These are phyloP conservation scores for Pachypsylla venusta DNA, from an alignment of 1,140 invertebrate genomes.

Conservation along the genomic window DNA sequence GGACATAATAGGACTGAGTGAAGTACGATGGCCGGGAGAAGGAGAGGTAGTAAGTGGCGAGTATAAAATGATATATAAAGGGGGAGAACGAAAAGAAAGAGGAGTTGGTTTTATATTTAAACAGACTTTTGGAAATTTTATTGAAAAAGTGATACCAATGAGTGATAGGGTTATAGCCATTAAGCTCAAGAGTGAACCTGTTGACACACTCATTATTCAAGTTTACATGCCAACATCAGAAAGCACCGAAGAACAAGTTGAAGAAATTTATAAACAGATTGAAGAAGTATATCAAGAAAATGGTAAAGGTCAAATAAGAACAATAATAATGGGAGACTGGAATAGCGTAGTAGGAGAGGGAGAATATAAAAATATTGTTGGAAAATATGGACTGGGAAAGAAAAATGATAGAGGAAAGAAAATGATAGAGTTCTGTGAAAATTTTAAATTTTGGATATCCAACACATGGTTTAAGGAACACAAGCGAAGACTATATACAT, in stretches of 20 bases:
- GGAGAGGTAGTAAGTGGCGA: not conserved
- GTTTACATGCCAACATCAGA: conserved; percentile 15
- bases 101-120: not conserved
- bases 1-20: conserved; percentile 14
- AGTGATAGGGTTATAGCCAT: conserved; percentile 11
- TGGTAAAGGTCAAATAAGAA: conserved; percentile 5
- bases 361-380: not conserved
- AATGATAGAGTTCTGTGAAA: conserved; percentile 3
- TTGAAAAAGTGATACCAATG: conserved; percentile 4
- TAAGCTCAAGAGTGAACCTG: not conserved
- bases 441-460: not conserved
- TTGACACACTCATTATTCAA: conserved; percentile 11
- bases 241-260: conserved; percentile 10
- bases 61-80: not conserved
- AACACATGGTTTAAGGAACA: conserved; percentile 2
- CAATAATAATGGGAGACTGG: conserved; percentile 18
- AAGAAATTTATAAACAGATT: conserved; percentile 12
- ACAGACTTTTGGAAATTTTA: not conserved
- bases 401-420: conserved; percentile 11
- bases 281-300: not conserved
- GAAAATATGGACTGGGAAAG: conserved; percentile 11
- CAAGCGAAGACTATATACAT: conserved; percentile 3
- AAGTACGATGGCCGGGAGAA: conserved; percentile 12
- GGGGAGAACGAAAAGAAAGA: not conserved
- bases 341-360: conserved; percentile 15